Evolutionary conservation across 2,113 vertebrate genomes (phyloP).

Genomic region (Antechinus stuartii): DNA sequence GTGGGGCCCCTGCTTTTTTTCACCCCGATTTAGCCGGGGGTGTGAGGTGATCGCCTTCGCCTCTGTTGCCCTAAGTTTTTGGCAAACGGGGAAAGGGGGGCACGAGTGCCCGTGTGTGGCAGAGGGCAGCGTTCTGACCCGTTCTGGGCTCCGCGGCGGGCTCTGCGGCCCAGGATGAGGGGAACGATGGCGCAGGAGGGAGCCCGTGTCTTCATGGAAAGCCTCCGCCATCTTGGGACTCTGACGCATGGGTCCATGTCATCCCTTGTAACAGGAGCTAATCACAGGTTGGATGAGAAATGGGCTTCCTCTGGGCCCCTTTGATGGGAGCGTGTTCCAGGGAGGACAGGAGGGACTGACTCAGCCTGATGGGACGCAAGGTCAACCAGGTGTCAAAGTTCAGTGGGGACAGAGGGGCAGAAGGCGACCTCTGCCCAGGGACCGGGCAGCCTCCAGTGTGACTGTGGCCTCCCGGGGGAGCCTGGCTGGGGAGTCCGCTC

Average conservation of each 20-base stretch:
- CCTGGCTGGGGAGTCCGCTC: no score
- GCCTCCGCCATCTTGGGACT: not conserved
- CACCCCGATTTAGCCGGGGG: not conserved
- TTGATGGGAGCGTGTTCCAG: conserved; percentile 54
- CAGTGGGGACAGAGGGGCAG: not conserved
- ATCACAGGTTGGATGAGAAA: conserved; percentile 22
- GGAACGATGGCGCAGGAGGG: not conserved
- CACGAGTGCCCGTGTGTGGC: not conserved
- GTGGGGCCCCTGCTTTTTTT: not conserved
- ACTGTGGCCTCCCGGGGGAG: not conserved
- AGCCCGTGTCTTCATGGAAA: not conserved
- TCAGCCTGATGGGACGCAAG: not conserved
- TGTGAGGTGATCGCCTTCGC: not conserved
- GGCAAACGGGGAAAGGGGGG: not conserved
- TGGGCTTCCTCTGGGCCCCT: conserved; percentile 32
- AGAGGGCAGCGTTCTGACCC: not conserved
- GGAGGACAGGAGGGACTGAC: not conserved
- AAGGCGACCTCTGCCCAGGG: not conserved
- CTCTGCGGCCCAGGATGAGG: not conserved
- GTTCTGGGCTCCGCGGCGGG: not conserved
- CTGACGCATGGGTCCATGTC: not conserved
- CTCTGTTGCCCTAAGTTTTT: not conserved
- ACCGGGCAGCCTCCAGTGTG: no score
- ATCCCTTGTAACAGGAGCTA: conserved; percentile 12
- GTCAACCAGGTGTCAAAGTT: not conserved